A percentile compares a stretch with the other conserved stretches of the same genome.
Evolutionary conservation across 2,113 vertebrate genomes (phyloP).

Genomic region (Menura novaehollandiae): DNA sequence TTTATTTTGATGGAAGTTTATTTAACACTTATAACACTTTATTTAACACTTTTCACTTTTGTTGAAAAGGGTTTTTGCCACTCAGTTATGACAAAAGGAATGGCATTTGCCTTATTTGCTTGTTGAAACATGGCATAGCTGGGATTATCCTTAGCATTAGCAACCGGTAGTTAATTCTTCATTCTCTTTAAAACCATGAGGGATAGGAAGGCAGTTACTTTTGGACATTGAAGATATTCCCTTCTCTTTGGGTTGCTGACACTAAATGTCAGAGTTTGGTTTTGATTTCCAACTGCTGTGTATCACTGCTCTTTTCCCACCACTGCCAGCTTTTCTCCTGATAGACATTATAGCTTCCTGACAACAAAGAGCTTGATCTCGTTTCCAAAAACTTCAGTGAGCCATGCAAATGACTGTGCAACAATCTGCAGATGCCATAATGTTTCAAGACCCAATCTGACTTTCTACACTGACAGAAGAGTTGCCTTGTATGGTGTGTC

Average conservation of each 20-base stretch:
- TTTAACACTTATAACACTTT: not conserved
- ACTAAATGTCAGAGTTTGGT: not conserved
- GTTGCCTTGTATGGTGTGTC: not conserved
- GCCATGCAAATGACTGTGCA: not conserved
- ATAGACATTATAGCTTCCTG: not conserved
- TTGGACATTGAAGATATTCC: not conserved
- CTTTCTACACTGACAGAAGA: not conserved
- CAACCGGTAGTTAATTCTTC: not conserved
- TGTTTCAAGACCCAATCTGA: not conserved
- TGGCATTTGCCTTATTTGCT: not conserved
- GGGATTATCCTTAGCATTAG: not conserved
- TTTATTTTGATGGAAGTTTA: not conserved
- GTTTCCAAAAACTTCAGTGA: not conserved
- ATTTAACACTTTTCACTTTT: not conserved
- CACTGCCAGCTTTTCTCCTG: not conserved
- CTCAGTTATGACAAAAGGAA: not conserved
- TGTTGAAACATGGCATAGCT: not conserved
- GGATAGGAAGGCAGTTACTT: not conserved
- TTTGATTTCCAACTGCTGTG: not conserved
- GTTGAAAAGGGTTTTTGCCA: not conserved
- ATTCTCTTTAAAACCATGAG: not conserved
- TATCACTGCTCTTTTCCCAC: not conserved
- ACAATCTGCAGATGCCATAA: not conserved
- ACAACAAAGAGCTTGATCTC: not conserved
- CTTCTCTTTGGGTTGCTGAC: not conserved